Base-by-base conservation (phyloP, 2,888 invertebrate genomes). In the Perithous albicinctus region DNA sequence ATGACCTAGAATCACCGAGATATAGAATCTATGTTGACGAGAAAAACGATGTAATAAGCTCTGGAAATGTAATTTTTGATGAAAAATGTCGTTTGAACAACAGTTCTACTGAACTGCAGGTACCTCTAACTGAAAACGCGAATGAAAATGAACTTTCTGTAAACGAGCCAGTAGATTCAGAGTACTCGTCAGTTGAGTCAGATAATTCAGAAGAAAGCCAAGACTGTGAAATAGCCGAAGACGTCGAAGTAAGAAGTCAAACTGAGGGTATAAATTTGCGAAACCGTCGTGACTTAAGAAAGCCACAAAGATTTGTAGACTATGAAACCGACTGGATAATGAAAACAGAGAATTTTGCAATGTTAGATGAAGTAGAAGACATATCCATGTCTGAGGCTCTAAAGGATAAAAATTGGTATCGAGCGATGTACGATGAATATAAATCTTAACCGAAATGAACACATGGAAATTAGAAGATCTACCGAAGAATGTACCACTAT, bases 361-460 rank as follows among this genome's bases (percentile, higher is more conserved):
- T 87, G 81, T 69, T 83, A 18, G 84, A 77, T 32, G 84, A 86
- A 80, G 66, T 76, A 18, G 82, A 85, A 69, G 82, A 87, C 46
- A 85, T 87, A 43, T 63, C 87, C 8, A 76, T 86, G 1, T 15
- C 41, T 6, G 78, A 87, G 43, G 88, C 89, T 8, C 29, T 90
- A 23, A 87, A 86, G 41, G 87, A 89, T 77, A 46, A 73, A 81
- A 84, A 84, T 18, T 89, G 87, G 88, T 63, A 64, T 12, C 78
- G 80, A 70, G 89, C 88, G 1, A 89, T 89, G 86, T 41, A 59
- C 4, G 83, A 86, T 38, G 86, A 87, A 51, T 85, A 46, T 46
- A 61, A 82, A 0, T 84, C 87, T 7, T 87, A 35, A 75, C 26
- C 29, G 72, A 85, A 41, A 87, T 86, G 85, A 79, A 82, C 26